These are phyloP conservation scores for Acanthococcus lagerstroemiae DNA, from an alignment of 2,888 invertebrate species.

Conservation along the genomic window DNA sequence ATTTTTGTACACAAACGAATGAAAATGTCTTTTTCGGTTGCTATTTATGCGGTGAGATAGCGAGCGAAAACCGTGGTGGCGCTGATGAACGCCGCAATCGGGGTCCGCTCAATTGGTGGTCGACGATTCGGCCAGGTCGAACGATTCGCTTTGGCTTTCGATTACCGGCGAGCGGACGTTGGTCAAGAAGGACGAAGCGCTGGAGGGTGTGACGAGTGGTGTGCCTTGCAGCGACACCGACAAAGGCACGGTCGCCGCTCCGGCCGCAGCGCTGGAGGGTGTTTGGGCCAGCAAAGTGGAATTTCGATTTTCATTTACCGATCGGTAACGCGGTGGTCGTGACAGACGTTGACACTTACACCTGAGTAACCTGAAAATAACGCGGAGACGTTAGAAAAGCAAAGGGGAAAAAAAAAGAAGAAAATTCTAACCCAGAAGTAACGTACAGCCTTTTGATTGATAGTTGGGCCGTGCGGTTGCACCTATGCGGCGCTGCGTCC, in stretches of 20 bases:
- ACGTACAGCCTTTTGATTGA: no score
- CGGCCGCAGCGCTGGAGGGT: constrained; percentile 58
- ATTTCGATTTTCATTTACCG: constrained; percentile 55
- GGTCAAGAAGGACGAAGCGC: constrained; percentile 27
- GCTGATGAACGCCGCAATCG: no score
- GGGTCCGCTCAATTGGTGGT: not conserved
- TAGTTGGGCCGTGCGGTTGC: no score
- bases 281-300: constrained; percentile 52
- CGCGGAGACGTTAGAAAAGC: not conserved
- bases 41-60: no score
- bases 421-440: no score
- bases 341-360: constrained; percentile 54
- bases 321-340: constrained; percentile 38
- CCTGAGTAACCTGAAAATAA: constrained; percentile 46
- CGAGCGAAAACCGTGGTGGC: no score
- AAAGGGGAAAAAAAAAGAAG: no score
- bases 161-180: constrained; percentile 26
- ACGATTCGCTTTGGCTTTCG: constrained; percentile 30
- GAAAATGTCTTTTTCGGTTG: no score
- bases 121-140: constrained; percentile 27
- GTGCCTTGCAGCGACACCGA: constrained; percentile 66
- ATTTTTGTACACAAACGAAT: no score
- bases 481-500: no score
- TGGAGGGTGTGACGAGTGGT: constrained; percentile 38
- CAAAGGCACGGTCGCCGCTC: constrained; percentile 60